A percentile compares a stretch with the other conserved stretches of the same genome.
These are phyloP conservation scores for Brachyistius frenatus DNA, from an alignment of 2,113 vertebrate species.

Conservation along the genomic window DNA sequence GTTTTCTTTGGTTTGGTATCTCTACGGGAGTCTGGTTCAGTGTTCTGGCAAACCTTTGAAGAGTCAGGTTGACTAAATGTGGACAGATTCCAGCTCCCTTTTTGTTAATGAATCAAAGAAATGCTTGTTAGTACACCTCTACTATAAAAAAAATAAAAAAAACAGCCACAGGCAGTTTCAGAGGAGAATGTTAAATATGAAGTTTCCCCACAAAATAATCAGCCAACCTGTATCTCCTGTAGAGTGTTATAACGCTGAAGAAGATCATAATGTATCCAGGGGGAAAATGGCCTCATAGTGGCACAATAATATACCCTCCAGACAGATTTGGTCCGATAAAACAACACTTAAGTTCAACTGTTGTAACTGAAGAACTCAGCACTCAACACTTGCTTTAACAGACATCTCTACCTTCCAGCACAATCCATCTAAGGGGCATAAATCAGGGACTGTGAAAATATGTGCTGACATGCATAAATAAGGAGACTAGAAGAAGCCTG, in stretches of 20 bases:
- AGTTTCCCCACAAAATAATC: constrained; percentile 9
- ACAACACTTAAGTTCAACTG: constrained; percentile 31
- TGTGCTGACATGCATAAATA: constrained; percentile 45
- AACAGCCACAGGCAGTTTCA: constrained; percentile 16
- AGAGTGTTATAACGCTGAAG: constrained; percentile 28
- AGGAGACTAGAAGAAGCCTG: constrained; percentile 35
- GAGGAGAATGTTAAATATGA: constrained; percentile 17
- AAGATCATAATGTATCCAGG: constrained; percentile 20
- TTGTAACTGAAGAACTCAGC: constrained; percentile 44
- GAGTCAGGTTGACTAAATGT: constrained; percentile 60
- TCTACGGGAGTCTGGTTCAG: constrained; percentile 58
- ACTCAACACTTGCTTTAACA: constrained; percentile 60
- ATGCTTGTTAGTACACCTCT: neutral
- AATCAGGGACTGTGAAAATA: constrained; percentile 64
- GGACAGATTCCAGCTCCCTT: constrained; percentile 50
- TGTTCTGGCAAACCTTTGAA: constrained; percentile 43
- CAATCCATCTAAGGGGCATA: constrained; percentile 40
- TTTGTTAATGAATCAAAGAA: constrained; percentile 34
- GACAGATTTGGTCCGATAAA: constrained; percentile 54
- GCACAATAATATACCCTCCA: constrained; percentile 46
- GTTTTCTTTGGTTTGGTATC: constrained; percentile 74
- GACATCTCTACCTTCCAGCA: constrained; percentile 53
- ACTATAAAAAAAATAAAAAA: neutral
- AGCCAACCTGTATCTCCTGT: constrained; percentile 17
- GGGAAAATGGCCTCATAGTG: constrained; percentile 23